Evolutionary conservation across 2,113 vertebrate genomes (phyloP).

Genomic region (Anarrhichthys ocellatus): DNA sequence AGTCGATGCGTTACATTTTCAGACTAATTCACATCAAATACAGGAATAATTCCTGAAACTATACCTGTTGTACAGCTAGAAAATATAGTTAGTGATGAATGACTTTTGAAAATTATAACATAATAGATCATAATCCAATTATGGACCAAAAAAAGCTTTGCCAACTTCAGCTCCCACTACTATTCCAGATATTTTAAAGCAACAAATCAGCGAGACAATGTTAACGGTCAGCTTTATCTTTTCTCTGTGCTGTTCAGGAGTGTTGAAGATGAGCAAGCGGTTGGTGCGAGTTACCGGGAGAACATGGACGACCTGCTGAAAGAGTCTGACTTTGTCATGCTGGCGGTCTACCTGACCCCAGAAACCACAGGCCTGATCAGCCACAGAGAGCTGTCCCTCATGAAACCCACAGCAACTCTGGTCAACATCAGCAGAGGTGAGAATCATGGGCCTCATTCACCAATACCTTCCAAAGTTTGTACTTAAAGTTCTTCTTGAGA

Average conservation of each 20-base stretch:
- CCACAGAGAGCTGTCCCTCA: constrained; percentile 70
- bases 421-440: constrained; percentile 78
- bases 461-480: too few relatives aligned
- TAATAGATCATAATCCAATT: neutral
- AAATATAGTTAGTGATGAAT: neutral
- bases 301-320: constrained; percentile 68
- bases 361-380: constrained; percentile 68
- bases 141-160: neutral
- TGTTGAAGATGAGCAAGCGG: constrained; percentile 53
- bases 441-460: neutral
- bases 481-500: too few relatives aligned
- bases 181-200: neutral
- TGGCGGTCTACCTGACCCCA: constrained; percentile 63
- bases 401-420: constrained; percentile 78
- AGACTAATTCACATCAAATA: neutral
- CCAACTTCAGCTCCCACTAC: neutral
- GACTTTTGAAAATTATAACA: neutral
- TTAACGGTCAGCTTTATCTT: neutral
- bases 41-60: neutral
- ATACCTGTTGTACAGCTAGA: neutral
- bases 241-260: constrained; percentile 48
- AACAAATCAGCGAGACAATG: neutral
- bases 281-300: constrained; percentile 59
- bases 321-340: constrained; percentile 66
- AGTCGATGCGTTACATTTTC: neutral